Conservation (phyloP, 2,797 vertebrate genomes). For the Enoplosus armatus region DNA sequence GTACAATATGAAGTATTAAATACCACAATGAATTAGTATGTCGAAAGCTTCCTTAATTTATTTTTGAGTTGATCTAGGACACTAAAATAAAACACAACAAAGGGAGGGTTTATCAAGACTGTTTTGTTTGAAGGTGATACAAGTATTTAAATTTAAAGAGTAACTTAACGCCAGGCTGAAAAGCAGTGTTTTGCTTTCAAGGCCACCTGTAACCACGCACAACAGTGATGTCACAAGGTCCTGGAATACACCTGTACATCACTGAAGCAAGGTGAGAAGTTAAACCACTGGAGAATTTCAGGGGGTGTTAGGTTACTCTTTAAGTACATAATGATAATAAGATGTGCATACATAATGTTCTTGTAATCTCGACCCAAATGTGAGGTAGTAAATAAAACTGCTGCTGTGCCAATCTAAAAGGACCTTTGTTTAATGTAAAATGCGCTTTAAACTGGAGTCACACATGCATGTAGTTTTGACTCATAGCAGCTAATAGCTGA, state of each 20-base stretch:
- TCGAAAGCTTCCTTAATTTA: constrained; percentile 9
- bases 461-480: not conserved
- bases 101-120: not conserved
- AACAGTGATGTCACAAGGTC: not conserved
- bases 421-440: not conserved
- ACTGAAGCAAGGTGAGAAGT: not conserved
- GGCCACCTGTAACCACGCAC: not conserved
- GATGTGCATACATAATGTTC: not conserved
- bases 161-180: not conserved
- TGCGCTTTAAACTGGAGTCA: not conserved
- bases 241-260: not conserved
- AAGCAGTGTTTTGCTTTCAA: not conserved
- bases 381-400: not conserved
- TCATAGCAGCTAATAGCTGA: not conserved
- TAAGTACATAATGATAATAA: too few relatives aligned
- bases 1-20: not conserved
- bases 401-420: not conserved
- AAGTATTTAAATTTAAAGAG: not conserved
- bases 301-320: not conserved
- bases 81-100: not conserved
- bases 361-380: too few relatives aligned
- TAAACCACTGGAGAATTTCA: not conserved
- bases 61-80: not conserved
- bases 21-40: constrained; percentile 12
- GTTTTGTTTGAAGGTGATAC: not conserved